Conservation (phyloP, 2,888 invertebrate genomes). For the Pyrrhosoma nymphula region DNA sequence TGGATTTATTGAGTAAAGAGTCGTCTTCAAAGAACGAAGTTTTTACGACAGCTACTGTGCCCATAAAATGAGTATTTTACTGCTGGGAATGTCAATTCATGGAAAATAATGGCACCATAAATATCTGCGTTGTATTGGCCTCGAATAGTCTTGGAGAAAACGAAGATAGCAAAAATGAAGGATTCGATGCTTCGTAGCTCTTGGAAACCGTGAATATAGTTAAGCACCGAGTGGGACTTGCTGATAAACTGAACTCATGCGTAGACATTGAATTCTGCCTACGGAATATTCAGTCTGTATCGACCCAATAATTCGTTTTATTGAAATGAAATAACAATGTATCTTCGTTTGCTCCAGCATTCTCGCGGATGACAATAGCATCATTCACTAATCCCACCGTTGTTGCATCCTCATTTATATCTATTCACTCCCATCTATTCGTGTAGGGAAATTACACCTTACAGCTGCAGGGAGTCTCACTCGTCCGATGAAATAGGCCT, state of each 20-base stretch:
- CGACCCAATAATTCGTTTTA: too few relatives aligned
- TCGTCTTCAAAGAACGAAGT: too few relatives aligned
- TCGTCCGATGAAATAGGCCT: background rate
- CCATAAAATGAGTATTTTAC: background rate
- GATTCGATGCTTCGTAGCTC: background rate
- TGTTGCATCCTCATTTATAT: background rate
- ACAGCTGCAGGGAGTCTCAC: background rate
- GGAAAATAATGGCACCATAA: background rate
- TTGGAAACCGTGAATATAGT: background rate
- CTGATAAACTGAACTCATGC: too few relatives aligned
- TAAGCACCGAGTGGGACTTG: background rate
- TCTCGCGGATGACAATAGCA: too few relatives aligned
- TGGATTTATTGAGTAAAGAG: too few relatives aligned
- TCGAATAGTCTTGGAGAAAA: background rate
- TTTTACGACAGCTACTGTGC: background rate
- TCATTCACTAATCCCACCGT: background rate
- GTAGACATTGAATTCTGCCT: too few relatives aligned
- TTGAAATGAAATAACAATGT: background rate
- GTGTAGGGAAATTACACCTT: background rate
- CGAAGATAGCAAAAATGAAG: background rate
- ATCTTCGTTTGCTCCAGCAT: background rate
- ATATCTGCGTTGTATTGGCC: background rate
- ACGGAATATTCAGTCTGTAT: too few relatives aligned
- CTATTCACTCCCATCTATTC: background rate
- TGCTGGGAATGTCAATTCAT: background rate